Conservation (phyloP, 2,113 vertebrate species). For the Tricholaema leucomelas region DNA sequence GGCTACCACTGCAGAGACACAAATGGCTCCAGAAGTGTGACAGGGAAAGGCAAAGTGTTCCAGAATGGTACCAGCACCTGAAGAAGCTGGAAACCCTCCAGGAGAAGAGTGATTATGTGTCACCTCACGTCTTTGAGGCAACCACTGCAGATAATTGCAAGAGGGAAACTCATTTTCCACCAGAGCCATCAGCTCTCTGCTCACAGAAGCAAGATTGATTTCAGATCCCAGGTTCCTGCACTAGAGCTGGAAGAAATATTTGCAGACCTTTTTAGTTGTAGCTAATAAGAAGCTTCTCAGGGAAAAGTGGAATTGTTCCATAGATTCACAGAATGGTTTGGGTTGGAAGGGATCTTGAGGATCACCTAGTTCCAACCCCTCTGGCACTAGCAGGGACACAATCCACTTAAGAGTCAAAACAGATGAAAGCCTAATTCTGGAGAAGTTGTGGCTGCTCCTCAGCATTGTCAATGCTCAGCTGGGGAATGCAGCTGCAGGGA, state of each 20-base stretch:
- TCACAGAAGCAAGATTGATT: neutral
- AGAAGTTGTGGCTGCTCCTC: neutral
- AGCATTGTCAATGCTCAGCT: fast-evolving
- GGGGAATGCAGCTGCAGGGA: neutral
- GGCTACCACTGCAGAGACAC: neutral
- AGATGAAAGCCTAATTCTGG: neutral
- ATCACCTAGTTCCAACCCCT: no score
- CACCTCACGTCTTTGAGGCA: neutral
- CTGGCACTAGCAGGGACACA: no score
- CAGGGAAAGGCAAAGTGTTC: neutral
- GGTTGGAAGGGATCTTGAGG: no score
- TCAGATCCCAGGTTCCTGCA: neutral
- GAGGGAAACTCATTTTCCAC: neutral
- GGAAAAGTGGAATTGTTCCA: neutral
- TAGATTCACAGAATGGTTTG: no score
- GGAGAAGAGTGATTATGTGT: neutral
- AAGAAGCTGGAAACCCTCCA: neutral
- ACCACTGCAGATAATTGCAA: neutral
- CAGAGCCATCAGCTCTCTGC: neutral
- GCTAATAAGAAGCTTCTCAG: neutral
- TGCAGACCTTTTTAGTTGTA: neutral
- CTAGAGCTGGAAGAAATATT: neutral
- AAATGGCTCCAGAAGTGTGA: neutral
- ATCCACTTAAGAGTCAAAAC: neutral
- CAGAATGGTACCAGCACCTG: neutral